Evolutionary conservation across 2,888 invertebrate genomes (phyloP).

Genomic region (Epinotia demarniana): DNA sequence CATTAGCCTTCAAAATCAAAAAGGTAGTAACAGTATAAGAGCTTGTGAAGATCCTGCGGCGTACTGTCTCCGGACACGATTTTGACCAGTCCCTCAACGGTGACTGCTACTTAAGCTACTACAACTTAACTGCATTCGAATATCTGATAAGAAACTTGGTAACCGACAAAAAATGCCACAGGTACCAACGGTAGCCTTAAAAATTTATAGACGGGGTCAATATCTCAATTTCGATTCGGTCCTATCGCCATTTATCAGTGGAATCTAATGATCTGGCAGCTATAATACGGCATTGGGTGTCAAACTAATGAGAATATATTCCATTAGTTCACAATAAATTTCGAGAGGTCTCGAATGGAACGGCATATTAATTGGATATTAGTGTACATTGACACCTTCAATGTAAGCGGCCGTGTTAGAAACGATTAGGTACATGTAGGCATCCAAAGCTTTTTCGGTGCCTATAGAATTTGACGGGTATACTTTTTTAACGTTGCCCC

Average conservation of each 20-base stretch:
- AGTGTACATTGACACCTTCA: slow-evolving; percentile 74
- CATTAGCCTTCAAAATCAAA: slow-evolving; percentile 16
- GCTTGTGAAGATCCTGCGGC: neutral
- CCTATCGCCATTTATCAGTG: slow-evolving; percentile 72
- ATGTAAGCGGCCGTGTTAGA: slow-evolving; percentile 57
- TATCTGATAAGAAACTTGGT: slow-evolving; percentile 64
- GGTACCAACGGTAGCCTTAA: slow-evolving; percentile 60
- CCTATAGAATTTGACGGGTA: slow-evolving; percentile 69
- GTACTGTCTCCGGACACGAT: slow-evolving; percentile 6
- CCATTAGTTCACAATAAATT: slow-evolving; percentile 75
- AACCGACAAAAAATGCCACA: slow-evolving; percentile 51
- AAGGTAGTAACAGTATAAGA: slow-evolving; percentile 9
- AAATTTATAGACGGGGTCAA: slow-evolving; percentile 67
- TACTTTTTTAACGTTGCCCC: slow-evolving; percentile 62
- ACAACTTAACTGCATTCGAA: slow-evolving; percentile 67
- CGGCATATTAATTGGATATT: slow-evolving; percentile 83
- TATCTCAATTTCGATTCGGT: slow-evolving; percentile 74
- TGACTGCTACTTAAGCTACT: slow-evolving; percentile 57
- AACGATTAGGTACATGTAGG: slow-evolving; percentile 63
- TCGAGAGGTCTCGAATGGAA: slow-evolving; percentile 73
- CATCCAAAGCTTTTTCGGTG: slow-evolving; percentile 59
- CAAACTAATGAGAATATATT: slow-evolving; percentile 83
- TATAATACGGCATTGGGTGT: slow-evolving; percentile 78
- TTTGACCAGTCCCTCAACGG: slow-evolving; percentile 56
- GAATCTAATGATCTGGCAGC: slow-evolving; percentile 76